Evolutionary conservation across 2,113 vertebrate species (phyloP).

Genomic region (Furnarius figulus): DNA sequence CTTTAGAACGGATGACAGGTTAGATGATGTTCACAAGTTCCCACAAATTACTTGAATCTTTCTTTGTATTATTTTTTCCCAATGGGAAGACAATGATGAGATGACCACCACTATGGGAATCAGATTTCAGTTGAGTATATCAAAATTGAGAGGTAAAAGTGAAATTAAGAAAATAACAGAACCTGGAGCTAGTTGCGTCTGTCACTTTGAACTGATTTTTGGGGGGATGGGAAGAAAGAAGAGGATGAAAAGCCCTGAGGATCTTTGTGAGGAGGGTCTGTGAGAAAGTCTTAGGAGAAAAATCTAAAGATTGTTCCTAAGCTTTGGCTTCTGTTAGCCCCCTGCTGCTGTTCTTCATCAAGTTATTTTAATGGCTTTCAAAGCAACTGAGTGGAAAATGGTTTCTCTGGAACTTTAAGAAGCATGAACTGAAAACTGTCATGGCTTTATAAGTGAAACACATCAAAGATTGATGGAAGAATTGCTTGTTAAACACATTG

Average conservation of each 20-base stretch:
- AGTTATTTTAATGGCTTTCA: constrained; percentile 74
- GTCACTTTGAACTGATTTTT: constrained; percentile 35
- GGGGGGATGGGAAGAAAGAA: background rate
- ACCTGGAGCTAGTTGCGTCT: constrained; percentile 29
- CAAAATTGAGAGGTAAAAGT: background rate
- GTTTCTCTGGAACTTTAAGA: constrained; percentile 64
- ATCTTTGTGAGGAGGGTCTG: constrained; percentile 62
- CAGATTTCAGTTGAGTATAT: background rate
- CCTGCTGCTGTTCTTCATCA: constrained; percentile 71
- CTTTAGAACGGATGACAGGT: background rate
- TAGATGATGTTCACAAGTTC: background rate
- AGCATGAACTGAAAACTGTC: constrained; percentile 57
- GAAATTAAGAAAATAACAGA: constrained; percentile 6
- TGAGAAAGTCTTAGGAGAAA: constrained; percentile 69
- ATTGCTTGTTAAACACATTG: constrained; percentile 53
- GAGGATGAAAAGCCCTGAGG: constrained; percentile 54
- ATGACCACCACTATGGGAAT: background rate
- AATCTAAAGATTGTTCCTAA: constrained; percentile 65
- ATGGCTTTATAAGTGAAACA: constrained; percentile 57
- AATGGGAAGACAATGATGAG: background rate
- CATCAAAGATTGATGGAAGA: constrained; percentile 57
- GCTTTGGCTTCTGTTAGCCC: constrained; percentile 70
- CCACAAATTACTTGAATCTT: background rate
- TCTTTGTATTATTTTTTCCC: background rate
- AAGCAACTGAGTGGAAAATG: constrained; percentile 74